phyloP scores from a whole-genome alignment of 2,888 invertebrate species.

The Acronicta aceris region DNA sequence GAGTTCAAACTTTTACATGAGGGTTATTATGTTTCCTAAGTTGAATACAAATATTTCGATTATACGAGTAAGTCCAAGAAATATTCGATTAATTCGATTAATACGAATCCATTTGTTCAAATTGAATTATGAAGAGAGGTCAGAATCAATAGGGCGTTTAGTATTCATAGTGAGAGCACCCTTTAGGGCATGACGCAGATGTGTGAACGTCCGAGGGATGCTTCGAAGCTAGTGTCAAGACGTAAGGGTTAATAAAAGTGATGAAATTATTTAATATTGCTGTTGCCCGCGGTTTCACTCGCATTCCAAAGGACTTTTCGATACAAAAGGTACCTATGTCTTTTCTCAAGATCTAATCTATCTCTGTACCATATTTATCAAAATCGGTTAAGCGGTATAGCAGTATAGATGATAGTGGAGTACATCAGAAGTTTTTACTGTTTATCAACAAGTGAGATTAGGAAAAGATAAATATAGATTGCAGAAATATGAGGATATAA shows the following conservation, averaged over 20 bases:
- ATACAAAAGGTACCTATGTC: too few relatives aligned
- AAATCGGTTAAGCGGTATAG: too few relatives aligned
- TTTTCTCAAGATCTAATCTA: too few relatives aligned
- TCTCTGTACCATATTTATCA: too few relatives aligned
- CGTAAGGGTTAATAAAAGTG: slow-evolving; percentile 1
- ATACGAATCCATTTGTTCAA: slow-evolving; percentile 36
- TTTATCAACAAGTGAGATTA: too few relatives aligned
- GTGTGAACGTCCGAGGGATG: slow-evolving; percentile 31
- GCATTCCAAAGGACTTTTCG: too few relatives aligned
- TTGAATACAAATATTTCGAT: slow-evolving; percentile 45
- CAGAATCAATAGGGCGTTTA: slow-evolving; percentile 61
- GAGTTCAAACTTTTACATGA: slow-evolving; percentile 23
- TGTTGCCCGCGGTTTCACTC: too few relatives aligned
- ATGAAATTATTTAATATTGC: too few relatives aligned
- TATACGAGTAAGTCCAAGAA: slow-evolving; percentile 32
- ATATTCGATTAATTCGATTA: slow-evolving; percentile 38
- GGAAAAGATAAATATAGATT: too few relatives aligned
- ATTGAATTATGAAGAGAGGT: slow-evolving; percentile 53
- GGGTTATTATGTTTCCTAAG: slow-evolving; percentile 42
- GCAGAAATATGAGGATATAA: too few relatives aligned
- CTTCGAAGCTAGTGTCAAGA: slow-evolving; percentile 3
- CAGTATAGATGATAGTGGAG: too few relatives aligned
- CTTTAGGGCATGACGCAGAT: slow-evolving; percentile 69
- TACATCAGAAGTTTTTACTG: too few relatives aligned
- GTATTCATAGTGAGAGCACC: slow-evolving; percentile 69